phyloP scores from a whole-genome alignment of 1,140 invertebrate genomes.

The Pissodes strobi region DNA sequence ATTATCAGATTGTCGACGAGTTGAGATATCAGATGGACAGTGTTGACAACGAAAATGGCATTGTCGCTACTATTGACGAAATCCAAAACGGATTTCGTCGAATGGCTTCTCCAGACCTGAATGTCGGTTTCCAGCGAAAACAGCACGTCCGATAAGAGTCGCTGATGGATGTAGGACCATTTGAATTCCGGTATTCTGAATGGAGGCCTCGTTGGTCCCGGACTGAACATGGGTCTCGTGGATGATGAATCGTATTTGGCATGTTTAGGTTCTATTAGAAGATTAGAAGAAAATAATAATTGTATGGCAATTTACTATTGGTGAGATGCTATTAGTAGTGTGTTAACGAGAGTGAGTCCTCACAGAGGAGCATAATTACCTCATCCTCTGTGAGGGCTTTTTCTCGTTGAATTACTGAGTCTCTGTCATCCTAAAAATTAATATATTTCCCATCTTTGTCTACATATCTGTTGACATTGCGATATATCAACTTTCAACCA shows the following conservation, averaged over 20 bases:
- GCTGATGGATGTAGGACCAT: conserved; percentile 98
- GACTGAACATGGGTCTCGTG: conserved; percentile 86
- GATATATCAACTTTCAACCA: too few species aligned
- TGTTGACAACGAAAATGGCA: conserved; percentile 98
- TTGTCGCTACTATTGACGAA: conserved; percentile 98
- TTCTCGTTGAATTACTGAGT: too few species aligned
- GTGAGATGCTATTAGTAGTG: too few species aligned
- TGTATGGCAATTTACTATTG: conserved; percentile 21
- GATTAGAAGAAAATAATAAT: not conserved
- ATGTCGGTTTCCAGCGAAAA: conserved; percentile 98
- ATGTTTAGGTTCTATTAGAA: conserved; percentile 30
- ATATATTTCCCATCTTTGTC: too few species aligned
- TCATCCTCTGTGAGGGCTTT: too few species aligned
- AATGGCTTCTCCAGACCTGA: conserved; percentile 86
- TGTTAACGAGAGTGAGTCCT: too few species aligned
- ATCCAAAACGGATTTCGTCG: conserved; percentile 94
- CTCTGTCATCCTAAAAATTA: too few species aligned
- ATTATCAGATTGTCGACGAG: conserved; percentile 98
- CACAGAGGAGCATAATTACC: too few species aligned
- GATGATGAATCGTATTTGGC: conserved; percentile 27
- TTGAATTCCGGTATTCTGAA: conserved; percentile 99
- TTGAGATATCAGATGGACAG: conserved; percentile 98
- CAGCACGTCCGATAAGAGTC: conserved; percentile 93
- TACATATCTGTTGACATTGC: too few species aligned
- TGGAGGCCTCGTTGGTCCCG: conserved; percentile 91